Conservation (phyloP, 2,797 vertebrate genomes). For the Danionella dracula region DNA sequence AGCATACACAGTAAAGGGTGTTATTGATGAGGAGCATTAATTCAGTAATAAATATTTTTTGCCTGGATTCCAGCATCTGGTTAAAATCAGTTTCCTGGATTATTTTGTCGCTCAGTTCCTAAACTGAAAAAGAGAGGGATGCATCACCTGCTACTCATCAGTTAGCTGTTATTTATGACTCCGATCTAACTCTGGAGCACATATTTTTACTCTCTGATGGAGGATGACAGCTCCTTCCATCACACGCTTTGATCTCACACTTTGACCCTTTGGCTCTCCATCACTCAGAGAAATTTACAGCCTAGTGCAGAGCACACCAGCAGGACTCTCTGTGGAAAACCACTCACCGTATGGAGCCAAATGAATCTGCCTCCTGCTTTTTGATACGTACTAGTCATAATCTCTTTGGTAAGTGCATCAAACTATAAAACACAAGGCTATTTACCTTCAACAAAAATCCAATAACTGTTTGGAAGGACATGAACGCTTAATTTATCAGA, state of each 20-base stretch:
- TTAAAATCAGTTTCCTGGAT: no score
- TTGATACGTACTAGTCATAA: background rate
- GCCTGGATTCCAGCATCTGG: background rate
- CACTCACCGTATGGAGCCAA: background rate
- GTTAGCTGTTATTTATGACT: slow-evolving; percentile 3
- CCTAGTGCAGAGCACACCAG: background rate
- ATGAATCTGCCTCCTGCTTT: background rate
- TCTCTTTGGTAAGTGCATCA: background rate
- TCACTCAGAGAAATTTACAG: slow-evolving; percentile 11
- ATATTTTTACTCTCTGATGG: slow-evolving; percentile 12
- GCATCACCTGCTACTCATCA: slow-evolving; percentile 14
- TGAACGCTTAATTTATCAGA: no score
- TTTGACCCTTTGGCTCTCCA: slow-evolving; percentile 21
- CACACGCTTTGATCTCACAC: slow-evolving; percentile 27
- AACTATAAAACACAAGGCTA: no score
- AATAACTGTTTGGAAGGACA: no score
- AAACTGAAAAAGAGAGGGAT: background rate
- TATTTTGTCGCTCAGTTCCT: background rate
- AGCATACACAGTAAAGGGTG: no score
- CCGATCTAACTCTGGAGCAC: slow-evolving; percentile 18
- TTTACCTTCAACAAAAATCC: no score
- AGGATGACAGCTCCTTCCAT: slow-evolving; percentile 11
- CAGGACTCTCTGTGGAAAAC: background rate
- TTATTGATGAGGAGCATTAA: no score
- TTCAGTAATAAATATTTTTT: background rate